Base-by-base conservation (phyloP, 2,888 invertebrate species). In the Syrphus vitripennis region DNA sequence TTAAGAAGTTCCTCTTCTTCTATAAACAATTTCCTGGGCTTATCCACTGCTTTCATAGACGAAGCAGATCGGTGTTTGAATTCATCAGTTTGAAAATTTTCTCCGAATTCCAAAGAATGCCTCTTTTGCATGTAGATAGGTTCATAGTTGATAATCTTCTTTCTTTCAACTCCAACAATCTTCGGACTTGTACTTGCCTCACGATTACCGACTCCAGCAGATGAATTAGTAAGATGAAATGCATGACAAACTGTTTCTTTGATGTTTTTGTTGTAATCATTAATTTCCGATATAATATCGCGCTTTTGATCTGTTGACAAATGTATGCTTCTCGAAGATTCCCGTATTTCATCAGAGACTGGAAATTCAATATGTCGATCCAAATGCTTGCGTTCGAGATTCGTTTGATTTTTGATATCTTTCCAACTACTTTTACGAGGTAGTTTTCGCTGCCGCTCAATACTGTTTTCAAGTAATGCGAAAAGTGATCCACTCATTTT, bases 401-500 rank as follows among this genome's bases (percentile, higher is more conserved):
- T 83, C 0, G 83, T 75, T 76, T 71, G 80, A 10, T 83, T 76
- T 40, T 83, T 83, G 10, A 53, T 70, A 3, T 80, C 75, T 26
- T 83, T 83, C n/a, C 21, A 40, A 65, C 42, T 70, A 14, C 40
- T 79, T 2, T 40, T 53, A 14, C 37, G 42, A 9, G 34, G 7
- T 12, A 70, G 1, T n/a, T 42, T 24, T 21, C 34, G 37, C 4
- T 31, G 14, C 26, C n/a, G 24, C 7, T 24, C 26, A 24, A 12
- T 61, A 3, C 48, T 80, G 9, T 21, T 74, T 14, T 63, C 55
- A 29, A 55, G 24, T 4, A 83, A 16, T 5, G 74, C 63, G 7
- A 75, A 34, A 16, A 83, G 42, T 9, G 80, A 71, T 29, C 65
- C 75, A 80, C 80, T 83, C 83, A 83, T 83, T 63, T 65, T 75